A percentile compares a stretch with the other conserved stretches of the same genome.
Conservation (phyloP, 1,140 invertebrate genomes). For the Dendrolimus kikuchii region DNA sequence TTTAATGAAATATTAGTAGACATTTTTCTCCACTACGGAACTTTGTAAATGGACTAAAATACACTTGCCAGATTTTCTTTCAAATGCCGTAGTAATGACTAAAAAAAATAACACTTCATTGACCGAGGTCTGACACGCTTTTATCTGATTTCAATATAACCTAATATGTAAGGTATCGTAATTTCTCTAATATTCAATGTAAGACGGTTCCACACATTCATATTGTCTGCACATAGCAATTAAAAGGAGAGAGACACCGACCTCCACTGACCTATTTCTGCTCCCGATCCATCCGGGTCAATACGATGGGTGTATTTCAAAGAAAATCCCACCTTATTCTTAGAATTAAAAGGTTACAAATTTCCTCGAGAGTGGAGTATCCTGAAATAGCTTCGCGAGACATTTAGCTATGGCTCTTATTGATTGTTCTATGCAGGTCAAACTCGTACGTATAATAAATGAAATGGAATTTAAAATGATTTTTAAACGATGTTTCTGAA, state of each 20-base stretch:
- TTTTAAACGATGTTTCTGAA: no score
- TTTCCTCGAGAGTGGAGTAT: slow-evolving; percentile 2
- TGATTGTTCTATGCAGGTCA: slow-evolving; percentile 32
- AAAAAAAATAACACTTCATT: no score
- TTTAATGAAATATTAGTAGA: no score
- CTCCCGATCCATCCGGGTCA: slow-evolving; percentile 30
- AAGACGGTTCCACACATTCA: background rate
- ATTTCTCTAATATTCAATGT: background rate
- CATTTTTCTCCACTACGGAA: no score
- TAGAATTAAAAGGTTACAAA: slow-evolving; percentile 3
- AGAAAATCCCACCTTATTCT: slow-evolving; percentile 17
- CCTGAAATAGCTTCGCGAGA: slow-evolving; percentile 38
- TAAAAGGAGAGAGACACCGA: slow-evolving; percentile 78
- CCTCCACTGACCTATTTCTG: slow-evolving; percentile 42
- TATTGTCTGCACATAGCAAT: slow-evolving; percentile 75
- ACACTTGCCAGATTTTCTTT: no score
- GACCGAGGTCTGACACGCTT: no score
- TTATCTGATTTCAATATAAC: no score
- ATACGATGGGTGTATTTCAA: slow-evolving; percentile 7
- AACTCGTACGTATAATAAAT: slow-evolving; percentile 9
- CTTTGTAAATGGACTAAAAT: no score
- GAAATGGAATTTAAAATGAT: slow-evolving; percentile 2
- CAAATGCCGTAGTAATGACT: no score
- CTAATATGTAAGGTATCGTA: no score
- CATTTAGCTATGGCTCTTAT: slow-evolving; percentile 24